A percentile compares a stretch with the other conserved stretches of the same genome.
These are phyloP conservation scores for Pteromalus puparum DNA, from an alignment of 1,140 invertebrate species.

Conservation along the genomic window DNA sequence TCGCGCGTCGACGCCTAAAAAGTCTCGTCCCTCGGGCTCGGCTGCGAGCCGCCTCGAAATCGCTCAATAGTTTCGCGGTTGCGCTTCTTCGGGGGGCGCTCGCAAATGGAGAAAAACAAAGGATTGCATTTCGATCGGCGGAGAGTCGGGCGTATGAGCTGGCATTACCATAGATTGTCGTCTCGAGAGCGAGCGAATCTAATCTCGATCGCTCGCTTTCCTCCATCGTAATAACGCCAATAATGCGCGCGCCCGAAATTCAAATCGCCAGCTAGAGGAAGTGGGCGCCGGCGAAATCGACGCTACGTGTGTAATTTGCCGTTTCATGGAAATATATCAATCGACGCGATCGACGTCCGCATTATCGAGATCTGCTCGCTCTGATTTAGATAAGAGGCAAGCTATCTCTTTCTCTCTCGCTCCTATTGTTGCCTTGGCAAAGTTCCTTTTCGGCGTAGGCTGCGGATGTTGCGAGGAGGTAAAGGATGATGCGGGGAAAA, in stretches of 20 bases:
- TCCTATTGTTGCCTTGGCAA: not conserved
- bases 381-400: not conserved
- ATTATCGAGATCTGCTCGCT: not conserved
- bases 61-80: constrained; percentile 43
- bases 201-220: constrained; percentile 25
- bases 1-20: constrained; percentile 52
- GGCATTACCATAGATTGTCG: constrained; percentile 37
- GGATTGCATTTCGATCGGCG: constrained; percentile 55
- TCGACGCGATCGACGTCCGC: not conserved
- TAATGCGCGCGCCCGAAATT: constrained; percentile 12
- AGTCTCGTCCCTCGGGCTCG: constrained; percentile 52
- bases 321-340: constrained; percentile 25
- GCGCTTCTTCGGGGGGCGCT: constrained; percentile 47
- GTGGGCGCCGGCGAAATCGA: not conserved
- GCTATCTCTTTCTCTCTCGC: not conserved
- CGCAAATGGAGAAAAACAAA: constrained; percentile 59
- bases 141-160: constrained; percentile 38
- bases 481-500: constrained; percentile 18
- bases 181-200: not conserved
- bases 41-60: not conserved
- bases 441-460: not conserved
- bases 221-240: not conserved
- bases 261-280: not conserved
- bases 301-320: not conserved
- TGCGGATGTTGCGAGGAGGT: not conserved